Percentiles rank a stretch among this genome's conserved stretches.
These are phyloP conservation scores for Cirrhinus mrigala DNA, from an alignment of 2,797 vertebrate species.

Conservation along the genomic window DNA sequence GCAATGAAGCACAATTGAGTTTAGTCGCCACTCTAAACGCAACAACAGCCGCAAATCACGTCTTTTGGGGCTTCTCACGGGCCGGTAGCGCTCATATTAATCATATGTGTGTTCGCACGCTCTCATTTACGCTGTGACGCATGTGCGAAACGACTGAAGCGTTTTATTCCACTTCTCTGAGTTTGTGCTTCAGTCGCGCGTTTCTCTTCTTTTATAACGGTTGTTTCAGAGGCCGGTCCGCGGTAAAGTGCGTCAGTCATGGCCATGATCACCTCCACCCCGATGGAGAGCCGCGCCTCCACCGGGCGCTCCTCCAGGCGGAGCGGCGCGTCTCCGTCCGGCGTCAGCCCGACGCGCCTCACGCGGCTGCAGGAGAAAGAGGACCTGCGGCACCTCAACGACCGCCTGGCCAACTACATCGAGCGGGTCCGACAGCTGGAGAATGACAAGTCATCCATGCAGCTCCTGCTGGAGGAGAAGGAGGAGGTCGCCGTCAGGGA, in stretches of 20 bases:
- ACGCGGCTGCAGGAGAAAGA: conserved; percentile 82
- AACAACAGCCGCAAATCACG: too few species aligned
- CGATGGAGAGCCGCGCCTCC: conserved; percentile 66
- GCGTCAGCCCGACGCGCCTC: conserved; percentile 70
- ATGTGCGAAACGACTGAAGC: neutral
- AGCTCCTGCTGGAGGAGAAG: conserved; percentile 75
- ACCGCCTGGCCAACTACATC: conserved; percentile 84
- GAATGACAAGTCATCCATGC: conserved; percentile 74
- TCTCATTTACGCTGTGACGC: neutral
- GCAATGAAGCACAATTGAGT: conserved; percentile 9
- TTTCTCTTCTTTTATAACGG: neutral
- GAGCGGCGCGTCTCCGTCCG: conserved; percentile 55
- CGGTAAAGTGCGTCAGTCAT: conserved; percentile 47
- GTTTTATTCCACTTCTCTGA: neutral
- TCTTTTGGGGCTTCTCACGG: too few species aligned
- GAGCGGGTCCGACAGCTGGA: conserved; percentile 79
- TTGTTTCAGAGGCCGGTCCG: neutral
- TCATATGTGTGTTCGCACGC: neutral
- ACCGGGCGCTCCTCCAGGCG: conserved; percentile 57
- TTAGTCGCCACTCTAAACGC: neutral
- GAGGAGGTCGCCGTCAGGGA: conserved; percentile 67
- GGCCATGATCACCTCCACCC: conserved; percentile 72
- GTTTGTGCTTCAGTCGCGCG: neutral
- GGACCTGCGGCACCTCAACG: conserved; percentile 82
- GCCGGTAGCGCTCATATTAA: neutral